phyloP scores from a whole-genome alignment of 2,113 vertebrate genomes.

The Solea solea region DNA sequence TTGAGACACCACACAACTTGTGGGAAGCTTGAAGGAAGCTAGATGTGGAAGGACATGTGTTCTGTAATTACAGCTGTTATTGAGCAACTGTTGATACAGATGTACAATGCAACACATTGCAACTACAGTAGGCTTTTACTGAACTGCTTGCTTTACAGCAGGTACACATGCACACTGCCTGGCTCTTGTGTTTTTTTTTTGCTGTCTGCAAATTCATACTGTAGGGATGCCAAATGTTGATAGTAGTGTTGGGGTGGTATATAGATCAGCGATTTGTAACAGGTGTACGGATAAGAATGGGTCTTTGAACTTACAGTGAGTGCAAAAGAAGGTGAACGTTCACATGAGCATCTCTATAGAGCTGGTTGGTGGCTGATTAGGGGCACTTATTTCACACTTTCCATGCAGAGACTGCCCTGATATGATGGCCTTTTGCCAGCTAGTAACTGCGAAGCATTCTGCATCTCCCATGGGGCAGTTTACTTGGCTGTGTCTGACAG shows the following conservation, averaged over 20 bases:
- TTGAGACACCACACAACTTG: not conserved
- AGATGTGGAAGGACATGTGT: slow-evolving; percentile 20
- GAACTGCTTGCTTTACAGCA: slow-evolving; percentile 1
- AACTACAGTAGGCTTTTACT: slow-evolving; percentile 9
- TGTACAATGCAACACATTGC: slow-evolving; percentile 24
- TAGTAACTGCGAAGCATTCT: slow-evolving; percentile 74
- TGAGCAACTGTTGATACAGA: slow-evolving; percentile 23
- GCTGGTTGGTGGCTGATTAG: slow-evolving; percentile 45
- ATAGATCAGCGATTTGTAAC: slow-evolving; percentile 26
- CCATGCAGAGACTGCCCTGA: slow-evolving; percentile 60
- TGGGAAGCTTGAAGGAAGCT: not conserved
- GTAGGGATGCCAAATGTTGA: not conserved
- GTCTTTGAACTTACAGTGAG: slow-evolving; percentile 23
- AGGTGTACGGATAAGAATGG: slow-evolving; percentile 2
- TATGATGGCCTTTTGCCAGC: slow-evolving; percentile 76
- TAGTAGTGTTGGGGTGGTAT: slow-evolving; percentile 18
- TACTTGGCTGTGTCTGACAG: slow-evolving; percentile 79
- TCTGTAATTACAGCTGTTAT: not conserved
- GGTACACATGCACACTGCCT: no score
- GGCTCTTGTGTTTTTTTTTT: slow-evolving; percentile 2
- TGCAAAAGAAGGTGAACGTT: slow-evolving; percentile 14
- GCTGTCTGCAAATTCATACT: not conserved
- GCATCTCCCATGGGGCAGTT: slow-evolving; percentile 78
- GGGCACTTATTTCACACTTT: slow-evolving; percentile 59
- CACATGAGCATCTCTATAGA: slow-evolving; percentile 12